Evolutionary conservation across 2,113 vertebrate species (phyloP).

Genomic region (Pseudopodoces humilis): DNA sequence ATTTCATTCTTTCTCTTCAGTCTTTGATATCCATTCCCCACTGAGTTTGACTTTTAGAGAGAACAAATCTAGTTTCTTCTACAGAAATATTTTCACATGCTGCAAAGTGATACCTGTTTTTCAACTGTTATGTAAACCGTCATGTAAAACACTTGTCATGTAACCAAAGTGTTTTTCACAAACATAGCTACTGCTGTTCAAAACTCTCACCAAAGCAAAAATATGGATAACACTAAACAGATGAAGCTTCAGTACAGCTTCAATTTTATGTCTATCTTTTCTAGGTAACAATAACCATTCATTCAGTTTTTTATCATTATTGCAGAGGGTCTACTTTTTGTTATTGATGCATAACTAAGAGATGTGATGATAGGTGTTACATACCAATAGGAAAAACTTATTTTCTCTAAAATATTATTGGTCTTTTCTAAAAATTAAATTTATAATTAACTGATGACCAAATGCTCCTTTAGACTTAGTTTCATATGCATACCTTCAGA

Average conservation of each 20-base stretch:
- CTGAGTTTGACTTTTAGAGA: not conserved
- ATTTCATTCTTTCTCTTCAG: rapidly evolving
- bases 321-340: not conserved
- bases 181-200: not conserved
- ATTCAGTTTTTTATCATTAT: not conserved
- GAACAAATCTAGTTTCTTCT: not conserved
- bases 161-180: not conserved
- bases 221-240: not conserved
- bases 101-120: not conserved
- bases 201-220: not conserved
- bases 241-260: not conserved
- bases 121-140: not conserved
- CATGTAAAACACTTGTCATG: not conserved
- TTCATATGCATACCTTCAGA: not conserved
- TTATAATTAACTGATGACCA: not conserved
- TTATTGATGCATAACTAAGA: not conserved
- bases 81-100: not conserved
- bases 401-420: not conserved
- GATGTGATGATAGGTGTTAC: not conserved
- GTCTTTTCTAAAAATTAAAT: not conserved
- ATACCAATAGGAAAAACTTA: not conserved
- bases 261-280: not conserved
- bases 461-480: not conserved
- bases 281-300: not conserved
- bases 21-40: not conserved